A percentile compares a stretch with the other conserved stretches of the same genome.
Conservation (phyloP, 2,888 invertebrate species). For the Sipha maydis region DNA sequence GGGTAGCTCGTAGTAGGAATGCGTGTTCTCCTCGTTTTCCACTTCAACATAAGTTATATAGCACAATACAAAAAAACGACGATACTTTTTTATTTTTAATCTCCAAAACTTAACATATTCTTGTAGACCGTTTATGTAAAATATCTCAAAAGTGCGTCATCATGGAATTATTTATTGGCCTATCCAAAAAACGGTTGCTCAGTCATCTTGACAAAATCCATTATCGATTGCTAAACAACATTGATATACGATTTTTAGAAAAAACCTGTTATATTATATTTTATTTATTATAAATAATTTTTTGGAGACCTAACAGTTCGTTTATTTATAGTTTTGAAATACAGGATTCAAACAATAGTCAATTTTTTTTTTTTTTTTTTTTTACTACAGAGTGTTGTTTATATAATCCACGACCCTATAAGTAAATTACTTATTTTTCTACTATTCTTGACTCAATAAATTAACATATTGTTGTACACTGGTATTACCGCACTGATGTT, state of each 20-base stretch:
- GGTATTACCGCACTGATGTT: too few species aligned
- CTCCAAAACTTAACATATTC: conserved; percentile 55
- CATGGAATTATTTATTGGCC: conserved; percentile 42
- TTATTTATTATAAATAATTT: neutral
- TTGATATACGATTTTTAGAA: neutral
- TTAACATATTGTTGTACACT: too few species aligned
- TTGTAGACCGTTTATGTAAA: conserved; percentile 47
- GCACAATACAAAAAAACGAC: conserved; percentile 26
- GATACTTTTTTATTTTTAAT: conserved; percentile 52
- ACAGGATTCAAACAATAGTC: too few species aligned
- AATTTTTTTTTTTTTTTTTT: too few species aligned
- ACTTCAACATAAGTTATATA: conserved; percentile 45
- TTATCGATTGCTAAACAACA: neutral
- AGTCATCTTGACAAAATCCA: neutral
- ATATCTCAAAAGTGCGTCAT: conserved; percentile 46
- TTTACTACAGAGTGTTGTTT: too few species aligned
- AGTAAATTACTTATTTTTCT: too few species aligned
- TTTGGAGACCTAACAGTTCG: neutral
- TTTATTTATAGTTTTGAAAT: too few species aligned
- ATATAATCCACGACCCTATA: too few species aligned
- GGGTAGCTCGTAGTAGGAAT: conserved; percentile 44
- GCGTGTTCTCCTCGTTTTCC: conserved; percentile 51
- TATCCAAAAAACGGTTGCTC: conserved; percentile 30
- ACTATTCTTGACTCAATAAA: too few species aligned
- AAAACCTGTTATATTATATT: neutral